phyloP scores from a whole-genome alignment of 2,888 invertebrate genomes.

The Nymphalis c-album region DNA sequence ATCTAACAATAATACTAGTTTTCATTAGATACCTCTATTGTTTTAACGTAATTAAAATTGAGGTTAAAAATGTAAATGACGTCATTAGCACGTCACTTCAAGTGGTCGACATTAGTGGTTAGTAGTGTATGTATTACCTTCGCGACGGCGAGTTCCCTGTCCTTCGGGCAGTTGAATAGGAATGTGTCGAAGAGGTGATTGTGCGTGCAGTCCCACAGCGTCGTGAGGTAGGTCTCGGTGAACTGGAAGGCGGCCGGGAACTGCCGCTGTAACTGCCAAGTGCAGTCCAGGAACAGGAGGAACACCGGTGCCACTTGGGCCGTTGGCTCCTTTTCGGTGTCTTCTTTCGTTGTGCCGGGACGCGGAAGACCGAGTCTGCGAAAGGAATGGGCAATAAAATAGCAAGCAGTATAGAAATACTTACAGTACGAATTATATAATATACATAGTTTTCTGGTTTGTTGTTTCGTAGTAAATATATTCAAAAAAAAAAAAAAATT shows the following conservation, averaged over 20 bases:
- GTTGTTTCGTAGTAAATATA: too few relatives aligned
- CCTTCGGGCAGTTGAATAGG: constrained; percentile 92
- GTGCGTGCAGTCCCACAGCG: constrained; percentile 94
- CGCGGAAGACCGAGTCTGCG: constrained; percentile 85
- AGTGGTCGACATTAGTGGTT: too few relatives aligned
- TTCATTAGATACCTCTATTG: too few relatives aligned
- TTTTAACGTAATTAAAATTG: too few relatives aligned
- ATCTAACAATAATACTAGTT: too few relatives aligned
- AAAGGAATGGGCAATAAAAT: background rate
- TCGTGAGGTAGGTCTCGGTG: constrained; percentile 94
- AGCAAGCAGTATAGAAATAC: too few relatives aligned
- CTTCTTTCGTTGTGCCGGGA: constrained; percentile 79
- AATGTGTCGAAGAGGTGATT: constrained; percentile 96
- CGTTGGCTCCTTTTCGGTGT: constrained; percentile 42
- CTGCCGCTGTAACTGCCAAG: constrained; percentile 94
- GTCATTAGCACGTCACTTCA: too few relatives aligned
- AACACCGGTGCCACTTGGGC: constrained; percentile 89
- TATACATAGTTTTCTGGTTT: too few relatives aligned
- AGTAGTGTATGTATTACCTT: too few relatives aligned
- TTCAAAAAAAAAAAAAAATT: too few relatives aligned
- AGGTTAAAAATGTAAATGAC: too few relatives aligned
- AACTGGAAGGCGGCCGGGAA: constrained; percentile 95
- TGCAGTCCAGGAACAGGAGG: constrained; percentile 95
- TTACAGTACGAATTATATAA: too few relatives aligned
- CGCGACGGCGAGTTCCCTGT: constrained; percentile 84